Base-by-base conservation (phyloP, 2,888 invertebrate genomes). In the Augochlorella aurata region DNA sequence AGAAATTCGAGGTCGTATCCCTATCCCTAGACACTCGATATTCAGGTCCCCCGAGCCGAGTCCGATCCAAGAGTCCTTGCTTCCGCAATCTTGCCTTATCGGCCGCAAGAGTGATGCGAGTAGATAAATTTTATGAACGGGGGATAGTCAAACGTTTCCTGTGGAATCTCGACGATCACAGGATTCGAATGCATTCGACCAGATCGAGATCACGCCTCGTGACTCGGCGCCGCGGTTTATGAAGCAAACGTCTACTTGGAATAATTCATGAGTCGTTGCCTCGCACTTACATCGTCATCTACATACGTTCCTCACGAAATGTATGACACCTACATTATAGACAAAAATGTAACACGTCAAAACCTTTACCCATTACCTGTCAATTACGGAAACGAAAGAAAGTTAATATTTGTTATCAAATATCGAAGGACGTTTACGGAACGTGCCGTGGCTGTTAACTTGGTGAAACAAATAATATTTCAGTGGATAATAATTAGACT, bases 201-300 rank as follows among this genome's bases (percentile, higher is more conserved):
- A 21, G 52, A 85, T 87, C 75, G 77, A 65, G 77, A 85, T 85
- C 81, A 68, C 81, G 67, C 61, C 65, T 65, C 65, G 61, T 75
- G 74, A 76, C 81, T 69, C 52, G 58, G 63, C 63, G 47, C 71
- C 73, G 71, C 73, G 69, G 76, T 77, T 80, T 82, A 82, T 81
- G 79, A 79, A 78, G 78, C 84, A 78, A 77, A 85, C 75, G 72
- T 77, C 75, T 74, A 72, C 65, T 69, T 66, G 73, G 85, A 88
- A 88, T 88, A 88, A 88, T 88, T 84, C 89, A 88, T 88, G 85
- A 87, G 81, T 47, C 54, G 77, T 69, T 74, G 77, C 77, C 66
- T 75, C 75, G 76, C 76, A 77, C 76, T 80, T 83, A 68, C 14
- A 2, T 16, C 58, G 8, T 16, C 24, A 24, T 58, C 24, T 58